These are phyloP conservation scores for Sycophila sp. DNA, from an alignment of 1,140 invertebrate species.

Conservation along the genomic window DNA sequence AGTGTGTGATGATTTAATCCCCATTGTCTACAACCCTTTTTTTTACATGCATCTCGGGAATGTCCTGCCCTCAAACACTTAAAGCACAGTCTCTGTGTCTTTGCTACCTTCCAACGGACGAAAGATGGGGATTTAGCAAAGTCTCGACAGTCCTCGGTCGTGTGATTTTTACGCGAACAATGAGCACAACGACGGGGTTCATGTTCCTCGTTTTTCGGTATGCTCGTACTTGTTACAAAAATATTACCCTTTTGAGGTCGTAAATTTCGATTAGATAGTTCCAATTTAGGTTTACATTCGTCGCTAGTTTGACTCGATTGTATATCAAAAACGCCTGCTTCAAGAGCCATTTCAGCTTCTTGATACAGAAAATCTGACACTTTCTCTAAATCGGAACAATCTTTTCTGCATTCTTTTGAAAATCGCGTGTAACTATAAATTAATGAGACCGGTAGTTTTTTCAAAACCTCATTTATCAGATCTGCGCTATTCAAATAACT, in stretches of 20 bases:
- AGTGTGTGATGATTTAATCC: too few relatives aligned
- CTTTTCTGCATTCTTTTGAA: neutral
- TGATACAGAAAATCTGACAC: too few relatives aligned
- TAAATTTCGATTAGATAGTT: neutral
- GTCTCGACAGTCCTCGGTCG: too few relatives aligned
- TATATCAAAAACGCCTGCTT: too few relatives aligned
- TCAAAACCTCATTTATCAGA: neutral
- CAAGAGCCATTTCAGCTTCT: too few relatives aligned
- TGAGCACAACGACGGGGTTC: too few relatives aligned
- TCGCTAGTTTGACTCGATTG: neutral
- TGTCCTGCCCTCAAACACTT: too few relatives aligned
- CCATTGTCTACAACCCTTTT: neutral
- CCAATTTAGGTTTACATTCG: neutral
- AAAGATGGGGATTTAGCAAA: too few relatives aligned
- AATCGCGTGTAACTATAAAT: neutral
- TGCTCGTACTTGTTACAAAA: neutral
- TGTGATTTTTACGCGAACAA: too few relatives aligned
- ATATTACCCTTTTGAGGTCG: neutral
- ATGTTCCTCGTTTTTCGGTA: neutral
- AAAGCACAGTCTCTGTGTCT: too few relatives aligned
- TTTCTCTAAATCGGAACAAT: neutral
- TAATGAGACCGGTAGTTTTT: neutral
- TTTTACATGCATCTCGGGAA: neutral
- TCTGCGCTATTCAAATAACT: too few relatives aligned
- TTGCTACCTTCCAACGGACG: too few relatives aligned